Evolutionary conservation across 53 echinoderm and acorn worm genomes (phyloP).

Genomic region (Paracentrotus lividus): DNA sequence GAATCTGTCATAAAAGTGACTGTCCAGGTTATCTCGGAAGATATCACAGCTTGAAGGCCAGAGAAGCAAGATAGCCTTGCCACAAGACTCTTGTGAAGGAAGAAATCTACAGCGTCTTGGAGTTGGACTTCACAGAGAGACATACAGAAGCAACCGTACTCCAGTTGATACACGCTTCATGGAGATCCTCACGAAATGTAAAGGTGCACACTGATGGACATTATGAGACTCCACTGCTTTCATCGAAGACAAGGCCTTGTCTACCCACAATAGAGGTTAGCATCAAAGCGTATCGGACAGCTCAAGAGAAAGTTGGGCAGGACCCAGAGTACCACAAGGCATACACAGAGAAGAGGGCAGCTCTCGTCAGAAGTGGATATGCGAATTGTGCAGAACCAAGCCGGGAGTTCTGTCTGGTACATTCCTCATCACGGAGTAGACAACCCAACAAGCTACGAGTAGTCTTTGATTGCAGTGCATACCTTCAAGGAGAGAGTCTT

Average conservation of each 20-base stretch:
- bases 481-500: constrained; percentile 49
- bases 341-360: constrained; percentile 70
- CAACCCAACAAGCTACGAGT: constrained; percentile 75
- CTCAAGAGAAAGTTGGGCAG: background rate
- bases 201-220: constrained; percentile 48
- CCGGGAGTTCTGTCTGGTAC: constrained; percentile 50
- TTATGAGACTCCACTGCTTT: constrained; percentile 77
- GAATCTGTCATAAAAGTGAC: background rate
- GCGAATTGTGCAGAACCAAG: constrained; percentile 66
- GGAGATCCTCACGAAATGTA: constrained; percentile 50
- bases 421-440: constrained; percentile 74
- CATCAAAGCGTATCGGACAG: background rate
- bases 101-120: constrained; percentile 54
- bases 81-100: no score
- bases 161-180: constrained; percentile 74
- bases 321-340: background rate
- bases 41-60: no score
- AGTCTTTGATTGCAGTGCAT: constrained; percentile 77
- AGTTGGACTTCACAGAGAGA: constrained; percentile 63
- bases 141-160: constrained; percentile 37
- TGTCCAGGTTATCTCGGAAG: no score
- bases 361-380: constrained; percentile 67
- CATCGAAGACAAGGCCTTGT: constrained; percentile 35
- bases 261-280: constrained; percentile 71
- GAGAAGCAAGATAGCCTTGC: no score